These are phyloP conservation scores for Gari tellinella DNA, from an alignment of 2,888 invertebrate genomes.

Conservation along the genomic window DNA sequence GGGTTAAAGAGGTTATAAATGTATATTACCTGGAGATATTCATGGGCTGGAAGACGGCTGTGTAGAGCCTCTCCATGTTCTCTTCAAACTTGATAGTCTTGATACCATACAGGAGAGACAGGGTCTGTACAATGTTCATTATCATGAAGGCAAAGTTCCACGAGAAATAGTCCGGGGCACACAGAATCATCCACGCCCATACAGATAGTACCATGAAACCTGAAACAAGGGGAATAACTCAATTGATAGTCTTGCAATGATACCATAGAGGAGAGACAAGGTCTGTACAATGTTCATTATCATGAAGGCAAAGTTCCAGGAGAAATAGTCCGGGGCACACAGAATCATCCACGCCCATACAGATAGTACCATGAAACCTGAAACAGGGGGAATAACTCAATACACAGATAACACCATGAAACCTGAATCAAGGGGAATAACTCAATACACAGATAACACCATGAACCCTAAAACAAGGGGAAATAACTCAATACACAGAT, in stretches of 20 bases:
- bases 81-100: constrained; percentile 93
- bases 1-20: too few relatives aligned
- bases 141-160: constrained; percentile 94
- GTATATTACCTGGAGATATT: constrained; percentile 86
- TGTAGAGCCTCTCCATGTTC: constrained; percentile 92
- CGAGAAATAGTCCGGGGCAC: constrained; percentile 93
- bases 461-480: too few relatives aligned
- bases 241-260: too few relatives aligned
- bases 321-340: constrained; percentile 94
- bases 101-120: constrained; percentile 92
- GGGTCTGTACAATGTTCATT: constrained; percentile 92
- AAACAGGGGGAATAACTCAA: constrained; percentile 1
- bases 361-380: constrained; percentile 92
- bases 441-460: neutral
- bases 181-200: constrained; percentile 96
- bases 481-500: neutral
- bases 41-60: constrained; percentile 91
- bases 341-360: constrained; percentile 96
- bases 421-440: neutral
- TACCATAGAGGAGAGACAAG: constrained; percentile 91
- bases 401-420: neutral
- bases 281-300: constrained; percentile 92
- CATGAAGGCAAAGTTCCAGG: constrained; percentile 94
- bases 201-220: constrained; percentile 92
- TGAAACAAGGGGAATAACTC: constrained; percentile 84